Base-by-base conservation (phyloP, 2,888 invertebrate genomes). In the Prenolepis imparis region DNA sequence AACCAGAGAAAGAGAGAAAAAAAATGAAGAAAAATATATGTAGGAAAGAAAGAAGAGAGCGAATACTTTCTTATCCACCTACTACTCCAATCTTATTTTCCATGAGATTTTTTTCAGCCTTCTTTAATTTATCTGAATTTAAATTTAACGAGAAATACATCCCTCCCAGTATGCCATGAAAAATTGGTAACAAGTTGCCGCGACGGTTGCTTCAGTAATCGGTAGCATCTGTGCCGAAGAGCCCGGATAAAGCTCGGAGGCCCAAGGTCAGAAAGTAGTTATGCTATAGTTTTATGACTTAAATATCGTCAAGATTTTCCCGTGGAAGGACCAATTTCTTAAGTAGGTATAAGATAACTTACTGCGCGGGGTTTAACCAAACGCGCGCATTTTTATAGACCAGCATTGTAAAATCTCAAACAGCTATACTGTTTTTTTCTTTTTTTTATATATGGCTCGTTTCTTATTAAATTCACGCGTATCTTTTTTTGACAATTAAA, bases 51-150 rank as follows among this genome's bases (percentile, higher is more conserved):
- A 48, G 48, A 18, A 15, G 24, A 59, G 57, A 57, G 36, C 55
- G 44, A 73, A 24, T 28, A 44, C 59, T 80, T 78, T 59, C 59
- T 80, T 80, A 39, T 48, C 39, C 63, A 48, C 83, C 63, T 63
- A 83, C 44, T 61, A 55, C 83, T 85, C 75, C 87, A 52, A 85
- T 85, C 84, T 85, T 89, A 85, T 87, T 88, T 86, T 84, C 88
- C 86, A 78, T 61, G 64, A 68, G 63, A 77, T 61, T 70, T 74
- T 66, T n/a, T n/a, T n/a, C n/a, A n/a, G 85, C 83, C 84, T 67
- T 80, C 84, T 86, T 87, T 91, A 91, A 92, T 92, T 92, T 90
- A 91, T 90, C 88, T 78, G 90, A 92, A 93, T 92, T 91, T 89
- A 90, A 90, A 92, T 92, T 91, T 91, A 91, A 91, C 91, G 88